Conservation (phyloP, 2,888 invertebrate genomes). For the Pandemis corylana region DNA sequence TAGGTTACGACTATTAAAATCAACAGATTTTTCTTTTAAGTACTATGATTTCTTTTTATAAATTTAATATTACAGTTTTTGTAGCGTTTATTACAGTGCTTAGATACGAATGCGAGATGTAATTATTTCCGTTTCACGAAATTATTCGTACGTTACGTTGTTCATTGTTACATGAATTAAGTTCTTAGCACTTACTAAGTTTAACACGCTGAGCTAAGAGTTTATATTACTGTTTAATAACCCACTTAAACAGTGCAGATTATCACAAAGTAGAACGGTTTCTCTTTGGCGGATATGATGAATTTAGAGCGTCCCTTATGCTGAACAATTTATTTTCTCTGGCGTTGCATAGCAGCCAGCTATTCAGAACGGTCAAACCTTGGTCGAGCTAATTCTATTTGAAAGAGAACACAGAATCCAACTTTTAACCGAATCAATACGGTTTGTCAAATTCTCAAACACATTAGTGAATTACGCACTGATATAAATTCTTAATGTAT, state of each 20-base stretch:
- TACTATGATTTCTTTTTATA: too few species aligned
- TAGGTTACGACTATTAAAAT: too few species aligned
- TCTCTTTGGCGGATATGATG: not conserved
- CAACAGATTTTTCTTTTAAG: too few species aligned
- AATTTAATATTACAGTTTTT: not conserved
- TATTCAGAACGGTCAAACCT: not conserved
- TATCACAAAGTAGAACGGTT: not conserved
- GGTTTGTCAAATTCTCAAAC: too few species aligned
- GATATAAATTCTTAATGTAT: too few species aligned
- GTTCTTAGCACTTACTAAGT: not conserved
- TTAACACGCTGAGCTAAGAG: not conserved
- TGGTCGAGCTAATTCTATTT: not conserved
- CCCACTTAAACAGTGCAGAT: not conserved
- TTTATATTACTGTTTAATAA: not conserved
- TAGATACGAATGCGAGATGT: constrained; percentile 1
- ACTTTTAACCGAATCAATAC: too few species aligned
- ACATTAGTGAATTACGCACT: too few species aligned
- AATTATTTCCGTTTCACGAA: constrained; percentile 9
- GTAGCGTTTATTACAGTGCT: not conserved
- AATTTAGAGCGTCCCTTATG: not conserved
- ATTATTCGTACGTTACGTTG: constrained; percentile 17
- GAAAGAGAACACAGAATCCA: not conserved
- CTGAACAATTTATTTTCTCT: not conserved
- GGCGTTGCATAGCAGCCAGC: not conserved
- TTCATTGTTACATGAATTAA: not conserved